phyloP scores from a whole-genome alignment of 2,113 vertebrate genomes.

The Symphodus melops region DNA sequence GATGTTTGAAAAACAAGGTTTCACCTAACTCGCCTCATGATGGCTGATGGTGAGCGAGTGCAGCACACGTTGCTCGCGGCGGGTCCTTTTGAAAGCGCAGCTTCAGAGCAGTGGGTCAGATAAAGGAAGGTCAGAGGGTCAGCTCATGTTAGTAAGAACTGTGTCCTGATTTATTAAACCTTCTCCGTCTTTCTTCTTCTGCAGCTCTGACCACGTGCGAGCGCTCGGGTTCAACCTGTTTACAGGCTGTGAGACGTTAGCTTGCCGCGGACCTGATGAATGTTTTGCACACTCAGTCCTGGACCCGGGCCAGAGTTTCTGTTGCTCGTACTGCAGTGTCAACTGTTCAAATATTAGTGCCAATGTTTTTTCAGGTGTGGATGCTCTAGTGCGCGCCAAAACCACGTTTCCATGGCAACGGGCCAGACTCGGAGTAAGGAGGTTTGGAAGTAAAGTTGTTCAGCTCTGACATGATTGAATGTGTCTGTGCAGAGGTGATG shows the following conservation, averaged over 20 bases:
- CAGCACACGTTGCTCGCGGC: no score
- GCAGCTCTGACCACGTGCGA: conserved; percentile 32
- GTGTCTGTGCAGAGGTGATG: conserved; percentile 28
- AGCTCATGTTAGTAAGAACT: no score
- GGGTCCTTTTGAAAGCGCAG: no score
- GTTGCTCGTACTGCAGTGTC: conserved; percentile 77
- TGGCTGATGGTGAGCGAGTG: no score
- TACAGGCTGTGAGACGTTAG: conserved; percentile 67
- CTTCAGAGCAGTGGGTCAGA: no score
- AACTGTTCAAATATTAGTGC: conserved; percentile 76
- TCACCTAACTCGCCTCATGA: no score
- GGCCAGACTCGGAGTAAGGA: conserved; percentile 19
- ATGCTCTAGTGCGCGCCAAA: conserved; percentile 70
- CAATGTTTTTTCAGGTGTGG: conserved; percentile 90
- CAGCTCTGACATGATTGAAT: conserved; percentile 53
- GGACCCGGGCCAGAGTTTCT: conserved; percentile 68
- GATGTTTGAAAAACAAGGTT: no score
- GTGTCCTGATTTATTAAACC: background rate
- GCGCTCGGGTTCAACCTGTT: conserved; percentile 52
- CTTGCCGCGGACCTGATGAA: conserved; percentile 73
- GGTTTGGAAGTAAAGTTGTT: conserved; percentile 63
- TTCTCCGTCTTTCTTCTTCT: background rate
- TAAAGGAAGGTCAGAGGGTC: no score
- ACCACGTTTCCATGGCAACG: background rate
- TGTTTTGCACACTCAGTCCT: conserved; percentile 70